Conservation (phyloP, 1,140 invertebrate species). For the Pseudomyrmex concolor region DNA sequence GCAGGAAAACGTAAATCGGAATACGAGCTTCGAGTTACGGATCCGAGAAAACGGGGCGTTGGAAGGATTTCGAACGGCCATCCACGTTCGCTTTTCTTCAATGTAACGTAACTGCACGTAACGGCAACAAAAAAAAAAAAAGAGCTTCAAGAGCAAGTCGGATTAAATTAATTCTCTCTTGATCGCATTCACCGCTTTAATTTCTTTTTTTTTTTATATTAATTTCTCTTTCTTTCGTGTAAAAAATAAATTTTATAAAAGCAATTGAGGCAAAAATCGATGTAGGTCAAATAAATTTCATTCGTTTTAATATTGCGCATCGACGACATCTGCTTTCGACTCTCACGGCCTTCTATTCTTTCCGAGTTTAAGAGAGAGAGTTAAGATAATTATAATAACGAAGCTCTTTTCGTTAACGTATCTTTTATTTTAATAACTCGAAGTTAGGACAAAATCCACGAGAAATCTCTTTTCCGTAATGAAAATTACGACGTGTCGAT, state of each 20-base stretch:
- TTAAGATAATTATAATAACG: too few relatives aligned
- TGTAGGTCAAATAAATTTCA: too few relatives aligned
- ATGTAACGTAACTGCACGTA: not conserved
- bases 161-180: conserved; percentile 6
- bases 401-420: too few relatives aligned
- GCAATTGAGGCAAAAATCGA: not conserved
- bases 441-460: not conserved
- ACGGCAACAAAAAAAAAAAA: not conserved
- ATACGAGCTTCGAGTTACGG: conserved; percentile 63
- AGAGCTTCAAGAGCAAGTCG: not conserved
- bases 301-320: too few relatives aligned
- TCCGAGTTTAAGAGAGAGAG: too few relatives aligned
- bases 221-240: too few relatives aligned
- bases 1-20: conserved; percentile 77
- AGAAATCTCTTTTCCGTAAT: conserved; percentile 1
- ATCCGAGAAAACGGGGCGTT: conserved; percentile 48
- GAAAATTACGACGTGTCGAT: not conserved
- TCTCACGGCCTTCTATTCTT: too few relatives aligned
- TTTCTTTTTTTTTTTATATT: not conserved
- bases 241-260: too few relatives aligned
- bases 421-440: too few relatives aligned
- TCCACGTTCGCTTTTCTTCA: not conserved
- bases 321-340: too few relatives aligned
- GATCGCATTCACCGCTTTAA: not conserved
- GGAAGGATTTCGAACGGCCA: conserved; percentile 36